Evolutionary conservation across 2,797 vertebrate species (phyloP).

Genomic region (Diplodus puntazzo): DNA sequence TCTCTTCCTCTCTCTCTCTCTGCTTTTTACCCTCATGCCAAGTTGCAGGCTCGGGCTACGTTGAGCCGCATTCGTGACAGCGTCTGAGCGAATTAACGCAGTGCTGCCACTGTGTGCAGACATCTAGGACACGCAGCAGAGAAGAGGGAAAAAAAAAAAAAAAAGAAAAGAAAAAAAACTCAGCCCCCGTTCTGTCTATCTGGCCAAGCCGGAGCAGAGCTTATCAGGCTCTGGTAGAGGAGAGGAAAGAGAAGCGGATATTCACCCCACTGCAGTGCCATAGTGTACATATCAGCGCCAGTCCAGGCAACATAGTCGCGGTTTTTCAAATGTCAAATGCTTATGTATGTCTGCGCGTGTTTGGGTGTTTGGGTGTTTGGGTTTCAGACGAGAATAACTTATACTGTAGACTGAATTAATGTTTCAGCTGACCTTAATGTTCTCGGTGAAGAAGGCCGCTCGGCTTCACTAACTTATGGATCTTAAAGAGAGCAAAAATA

Average conservation of each 20-base stretch:
- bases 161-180: not conserved
- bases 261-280: constrained; percentile 58
- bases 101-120: constrained; percentile 68
- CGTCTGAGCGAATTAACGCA: constrained; percentile 77
- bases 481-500: constrained; percentile 25
- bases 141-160: not conserved
- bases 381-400: constrained; percentile 48
- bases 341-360: constrained; percentile 35
- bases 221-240: constrained; percentile 63
- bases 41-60: constrained; percentile 55
- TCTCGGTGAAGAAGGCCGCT: constrained; percentile 17
- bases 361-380: not conserved
- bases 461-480: constrained; percentile 25
- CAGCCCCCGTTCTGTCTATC: constrained; percentile 67
- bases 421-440: constrained; percentile 60
- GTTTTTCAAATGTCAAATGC: constrained; percentile 68
- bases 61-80: constrained; percentile 75
- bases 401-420: constrained; percentile 49
- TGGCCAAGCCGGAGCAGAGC: constrained; percentile 63
- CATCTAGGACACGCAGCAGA: constrained; percentile 76
- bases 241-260: constrained; percentile 62
- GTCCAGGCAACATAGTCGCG: constrained; percentile 47
- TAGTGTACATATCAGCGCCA: constrained; percentile 61
- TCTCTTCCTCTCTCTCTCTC: not conserved
- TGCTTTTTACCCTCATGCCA: constrained; percentile 60